Base-by-base conservation (phyloP, 2,113 vertebrate genomes). In the Nycticebus coucang region DNA sequence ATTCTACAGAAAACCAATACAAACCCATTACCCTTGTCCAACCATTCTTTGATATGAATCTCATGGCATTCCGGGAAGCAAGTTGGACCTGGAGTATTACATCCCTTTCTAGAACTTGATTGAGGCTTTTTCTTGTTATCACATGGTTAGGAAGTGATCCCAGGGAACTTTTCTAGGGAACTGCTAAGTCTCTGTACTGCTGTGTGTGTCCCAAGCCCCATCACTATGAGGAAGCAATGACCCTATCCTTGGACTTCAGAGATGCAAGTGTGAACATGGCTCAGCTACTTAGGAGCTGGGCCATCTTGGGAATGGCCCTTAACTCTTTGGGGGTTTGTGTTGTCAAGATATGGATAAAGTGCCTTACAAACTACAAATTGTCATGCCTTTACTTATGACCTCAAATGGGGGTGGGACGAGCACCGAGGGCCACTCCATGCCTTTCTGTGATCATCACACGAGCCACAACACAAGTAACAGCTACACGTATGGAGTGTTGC, bases 101-200 rank as follows among this genome's bases (percentile, higher is more conserved):
- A 11, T 93, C 75, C 11, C 0, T 66, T 74, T 92, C 89, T 4
- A 68, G 57, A 28, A n/a, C 53, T 69, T 45, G 6, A 13, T 89
- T 62, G 60, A 50, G 55, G 18, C 68, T 18, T 90, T 72, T 74
- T 45, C 64, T 62, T 68, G 30, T 45, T 41, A 64, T 26, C 92
- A 71, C 11, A 41, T 2, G 19, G 50, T 7, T 18, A 60, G 85
- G 80, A 80, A 8, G 10, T 1, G 0, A 66, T 22, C 37, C 72
- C 33, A n/a, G 50, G 85, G 79, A 57, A 59, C 45, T 64, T 80
- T 79, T n/a, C 17, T 19, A 33, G 14, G 45, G 64, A 45, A 18
- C 10, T 7, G 1, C 41, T 28, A 35, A 15, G 0, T 64, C 87
- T 71, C n/a, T 2, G 7, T 0, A 0, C 53, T 57, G 10, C 28